Evolutionary conservation across 2,113 vertebrate species (phyloP), one percentile per base, ranked within the genome.

Genomic region (Geococcyx californianus): DNA sequence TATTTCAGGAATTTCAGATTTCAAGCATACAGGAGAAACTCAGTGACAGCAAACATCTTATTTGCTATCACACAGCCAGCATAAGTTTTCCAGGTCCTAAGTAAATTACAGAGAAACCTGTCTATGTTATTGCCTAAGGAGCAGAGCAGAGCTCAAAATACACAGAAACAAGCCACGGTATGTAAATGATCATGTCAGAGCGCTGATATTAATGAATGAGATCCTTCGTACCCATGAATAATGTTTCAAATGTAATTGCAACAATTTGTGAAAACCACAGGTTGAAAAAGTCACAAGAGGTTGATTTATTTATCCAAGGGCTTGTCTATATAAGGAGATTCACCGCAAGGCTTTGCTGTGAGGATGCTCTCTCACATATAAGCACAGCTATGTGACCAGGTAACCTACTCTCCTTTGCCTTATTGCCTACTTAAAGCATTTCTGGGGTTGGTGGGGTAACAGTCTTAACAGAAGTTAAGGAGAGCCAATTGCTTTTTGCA

Each of bases 61-160:
- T 84, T 89, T 87, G 20, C 24, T 88, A 80, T 79, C 87, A 60
- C 13, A 62, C 5, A 58, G 62, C 14, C 78, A 72, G 47, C 31
- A 87, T 73, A 82, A 52, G 80, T 51, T 89, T 94, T 86, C 28
- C 54, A 49, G 45, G 42, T 76, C 54, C 31, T 62, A 83, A 73
- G 84, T 83, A 91, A 87, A 85, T 93, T 95, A 70, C 55, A 86
- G 59, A 68, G 49, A 89, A 89, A 89, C 5, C 49, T 36, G n/a
- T 76, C 87, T 89, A 6, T 49, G 45, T 15, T 95, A 67, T 55
- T 80, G 75, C 91, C 93, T 77, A 77, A 90, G 82, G 82, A 94
- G 85, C 59, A 85, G 56, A 80, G 42, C 42, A 91, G 68, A 80
- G 62, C 63, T 80, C 72, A 90, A 87, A 94, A 79, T 31, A 69